phyloP scores from a whole-genome alignment of 2,888 invertebrate species.

The Troides helena region DNA sequence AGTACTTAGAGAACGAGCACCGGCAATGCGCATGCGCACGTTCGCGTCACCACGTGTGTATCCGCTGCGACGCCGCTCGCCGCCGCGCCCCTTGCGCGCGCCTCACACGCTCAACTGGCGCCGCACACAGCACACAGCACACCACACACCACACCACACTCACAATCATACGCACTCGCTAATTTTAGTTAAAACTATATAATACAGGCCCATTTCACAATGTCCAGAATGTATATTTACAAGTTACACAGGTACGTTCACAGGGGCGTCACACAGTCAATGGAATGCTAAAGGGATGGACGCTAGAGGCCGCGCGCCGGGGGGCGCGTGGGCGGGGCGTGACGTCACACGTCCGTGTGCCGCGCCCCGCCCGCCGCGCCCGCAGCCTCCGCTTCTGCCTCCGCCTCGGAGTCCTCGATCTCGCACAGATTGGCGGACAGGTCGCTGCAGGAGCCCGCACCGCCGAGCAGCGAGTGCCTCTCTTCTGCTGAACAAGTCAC shows the following conservation, averaged over 20 bases:
- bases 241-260: constrained; percentile 9
- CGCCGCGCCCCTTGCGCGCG: constrained; percentile 4
- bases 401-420: constrained; percentile 93
- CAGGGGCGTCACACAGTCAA: constrained; percentile 1
- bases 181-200: neutral
- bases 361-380: constrained; percentile 38
- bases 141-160: constrained; percentile 16
- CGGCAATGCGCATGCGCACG: constrained; percentile 7
- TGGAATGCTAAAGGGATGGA: constrained; percentile 18
- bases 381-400: constrained; percentile 54
- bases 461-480: constrained; percentile 87
- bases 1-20: too few species aligned
- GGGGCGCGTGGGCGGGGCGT: constrained; percentile 29
- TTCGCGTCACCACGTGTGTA: neutral
- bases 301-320: constrained; percentile 24
- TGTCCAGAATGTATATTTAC: neutral
- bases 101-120: neutral
- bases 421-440: constrained; percentile 94
- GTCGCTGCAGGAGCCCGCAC: constrained; percentile 88
- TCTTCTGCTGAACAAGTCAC: constrained; percentile 76
- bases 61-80: constrained; percentile 11
- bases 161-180: constrained; percentile 8
- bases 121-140: constrained; percentile 1
- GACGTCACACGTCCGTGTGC: constrained; percentile 66
- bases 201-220: neutral